Conservation (phyloP, 2,113 vertebrate species). For the Plecotus auritus region DNA sequence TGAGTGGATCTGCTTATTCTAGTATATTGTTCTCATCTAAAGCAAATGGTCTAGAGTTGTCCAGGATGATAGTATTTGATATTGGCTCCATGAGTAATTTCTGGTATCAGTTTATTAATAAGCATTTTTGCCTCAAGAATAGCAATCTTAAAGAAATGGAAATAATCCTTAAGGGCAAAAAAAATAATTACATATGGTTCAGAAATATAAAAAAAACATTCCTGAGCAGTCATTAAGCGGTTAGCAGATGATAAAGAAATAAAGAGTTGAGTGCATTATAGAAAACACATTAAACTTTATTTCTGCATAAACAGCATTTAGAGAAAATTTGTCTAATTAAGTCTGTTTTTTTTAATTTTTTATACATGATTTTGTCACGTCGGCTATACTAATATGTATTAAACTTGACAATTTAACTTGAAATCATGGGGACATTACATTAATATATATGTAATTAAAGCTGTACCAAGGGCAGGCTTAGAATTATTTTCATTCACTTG, state of each 20-base stretch:
- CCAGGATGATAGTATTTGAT: background rate
- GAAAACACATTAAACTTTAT: slow-evolving; percentile 16
- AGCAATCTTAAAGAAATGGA: background rate
- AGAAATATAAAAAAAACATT: background rate
- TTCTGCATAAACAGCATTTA: background rate
- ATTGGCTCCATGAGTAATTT: background rate
- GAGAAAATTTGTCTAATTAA: slow-evolving; percentile 21
- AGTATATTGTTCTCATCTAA: background rate
- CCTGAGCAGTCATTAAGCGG: background rate
- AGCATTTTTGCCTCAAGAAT: background rate
- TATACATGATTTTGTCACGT: slow-evolving; percentile 34
- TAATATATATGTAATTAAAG: background rate
- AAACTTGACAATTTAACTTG: slow-evolving; percentile 40
- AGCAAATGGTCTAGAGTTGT: background rate
- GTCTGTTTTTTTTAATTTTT: background rate
- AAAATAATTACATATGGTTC: background rate
- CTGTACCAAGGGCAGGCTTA: background rate
- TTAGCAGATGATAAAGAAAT: background rate
- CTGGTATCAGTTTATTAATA: background rate
- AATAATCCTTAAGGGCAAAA: background rate
- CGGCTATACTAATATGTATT: slow-evolving; percentile 59
- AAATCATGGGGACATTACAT: background rate
- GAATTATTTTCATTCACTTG: background rate
- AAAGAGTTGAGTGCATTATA: background rate
- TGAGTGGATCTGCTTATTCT: background rate